Percentiles rank a stretch among this genome's conserved stretches.
phyloP scores from a whole-genome alignment of 1,140 invertebrate genomes.

The Babylonia areolata region DNA sequence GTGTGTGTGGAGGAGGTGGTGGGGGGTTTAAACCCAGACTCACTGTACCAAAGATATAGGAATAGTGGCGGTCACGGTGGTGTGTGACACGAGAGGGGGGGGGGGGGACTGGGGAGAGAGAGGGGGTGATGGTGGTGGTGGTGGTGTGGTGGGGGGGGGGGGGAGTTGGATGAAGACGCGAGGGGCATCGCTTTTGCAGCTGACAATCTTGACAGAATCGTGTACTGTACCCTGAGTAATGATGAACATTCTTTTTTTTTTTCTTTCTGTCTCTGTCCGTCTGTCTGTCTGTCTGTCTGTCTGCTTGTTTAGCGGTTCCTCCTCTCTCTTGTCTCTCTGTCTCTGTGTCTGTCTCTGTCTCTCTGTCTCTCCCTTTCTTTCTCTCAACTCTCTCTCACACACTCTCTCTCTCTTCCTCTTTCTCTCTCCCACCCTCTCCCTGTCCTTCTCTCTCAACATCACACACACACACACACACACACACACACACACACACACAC shows the following conservation, averaged over 20 bases:
- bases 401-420: background rate
- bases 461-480: background rate
- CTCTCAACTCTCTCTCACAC: background rate
- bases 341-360: background rate
- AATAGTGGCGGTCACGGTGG: background rate
- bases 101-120: too few species aligned
- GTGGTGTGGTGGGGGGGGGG: too few species aligned
- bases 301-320: background rate
- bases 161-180: background rate
- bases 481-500: background rate
- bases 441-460: background rate
- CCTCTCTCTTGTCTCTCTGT: background rate
- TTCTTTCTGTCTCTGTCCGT: background rate
- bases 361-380: background rate
- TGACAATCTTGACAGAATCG: too few species aligned
- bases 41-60: background rate
- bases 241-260: background rate
- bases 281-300: conserved; percentile 9
- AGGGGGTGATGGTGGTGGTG: too few species aligned
- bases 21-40: too few species aligned
- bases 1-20: too few species aligned
- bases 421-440: background rate
- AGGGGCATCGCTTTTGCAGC: background rate
- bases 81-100: too few species aligned
- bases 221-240: too few species aligned